Percentiles rank a stretch among this genome's conserved stretches.
Evolutionary conservation across 2,113 vertebrate species (phyloP).

Genomic region (Campylorhamphus procurvoides): DNA sequence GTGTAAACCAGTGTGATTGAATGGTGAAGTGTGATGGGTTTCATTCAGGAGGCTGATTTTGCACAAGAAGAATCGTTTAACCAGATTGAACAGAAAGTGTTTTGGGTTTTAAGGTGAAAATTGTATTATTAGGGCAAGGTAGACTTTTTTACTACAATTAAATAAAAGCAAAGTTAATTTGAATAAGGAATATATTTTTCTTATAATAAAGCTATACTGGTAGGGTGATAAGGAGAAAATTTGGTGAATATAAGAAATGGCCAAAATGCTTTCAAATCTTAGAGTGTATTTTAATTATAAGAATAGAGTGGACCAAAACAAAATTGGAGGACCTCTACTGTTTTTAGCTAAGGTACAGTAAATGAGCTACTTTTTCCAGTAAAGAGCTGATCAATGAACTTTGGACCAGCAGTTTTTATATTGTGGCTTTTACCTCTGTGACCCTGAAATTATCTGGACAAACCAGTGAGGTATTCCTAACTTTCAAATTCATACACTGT

Average conservation of each 20-base stretch:
- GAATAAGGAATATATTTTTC: neutral
- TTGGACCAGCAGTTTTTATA: neutral
- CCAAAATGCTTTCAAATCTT: neutral
- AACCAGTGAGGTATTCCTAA: neutral
- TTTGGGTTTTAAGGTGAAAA: neutral
- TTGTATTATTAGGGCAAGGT: neutral
- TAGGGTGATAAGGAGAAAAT: neutral
- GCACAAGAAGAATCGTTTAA: neutral
- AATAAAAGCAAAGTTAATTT: neutral
- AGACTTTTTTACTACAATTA: neutral
- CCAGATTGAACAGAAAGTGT: neutral
- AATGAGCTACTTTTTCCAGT: neutral
- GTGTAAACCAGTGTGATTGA: neutral
- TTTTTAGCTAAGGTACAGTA: neutral
- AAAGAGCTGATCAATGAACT: neutral
- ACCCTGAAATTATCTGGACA: neutral
- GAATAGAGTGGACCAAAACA: neutral
- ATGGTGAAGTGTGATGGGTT: neutral
- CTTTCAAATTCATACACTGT: neutral
- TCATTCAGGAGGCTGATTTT: neutral
- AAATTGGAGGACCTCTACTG: neutral
- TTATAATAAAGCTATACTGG: neutral
- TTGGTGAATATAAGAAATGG: neutral
- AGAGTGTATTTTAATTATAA: neutral
- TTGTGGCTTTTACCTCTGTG: neutral